A percentile compares a stretch with the other conserved stretches of the same genome.
Evolutionary conservation across 2,113 vertebrate genomes (phyloP).

Genomic region (Oxygymnocypris stewartii): DNA sequence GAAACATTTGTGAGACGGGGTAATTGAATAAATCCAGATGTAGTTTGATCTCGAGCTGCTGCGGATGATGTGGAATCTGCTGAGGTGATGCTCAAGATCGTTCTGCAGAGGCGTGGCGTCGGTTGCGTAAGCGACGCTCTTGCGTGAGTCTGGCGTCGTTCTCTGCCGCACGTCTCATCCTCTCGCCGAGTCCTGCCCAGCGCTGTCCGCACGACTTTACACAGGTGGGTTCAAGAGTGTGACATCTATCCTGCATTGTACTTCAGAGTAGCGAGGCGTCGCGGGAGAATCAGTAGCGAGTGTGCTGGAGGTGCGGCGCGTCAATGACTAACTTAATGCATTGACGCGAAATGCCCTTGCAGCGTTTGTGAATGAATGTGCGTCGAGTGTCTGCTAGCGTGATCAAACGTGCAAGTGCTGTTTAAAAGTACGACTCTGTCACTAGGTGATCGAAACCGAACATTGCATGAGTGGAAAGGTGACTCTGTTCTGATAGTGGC

Average conservation of each 20-base stretch:
- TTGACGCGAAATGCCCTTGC: not conserved
- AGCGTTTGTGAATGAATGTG: not conserved
- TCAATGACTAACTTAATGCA: not conserved
- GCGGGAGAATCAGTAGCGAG: not conserved
- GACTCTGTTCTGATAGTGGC: not conserved
- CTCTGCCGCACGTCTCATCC: not conserved
- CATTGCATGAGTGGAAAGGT: not conserved
- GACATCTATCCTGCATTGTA: not conserved
- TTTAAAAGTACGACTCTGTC: not conserved
- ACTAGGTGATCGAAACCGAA: too few species aligned
- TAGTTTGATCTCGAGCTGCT: not conserved
- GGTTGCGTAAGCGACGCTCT: not conserved
- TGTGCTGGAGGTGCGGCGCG: not conserved
- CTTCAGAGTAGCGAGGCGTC: not conserved
- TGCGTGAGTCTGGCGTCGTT: not conserved
- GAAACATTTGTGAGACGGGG: too few species aligned
- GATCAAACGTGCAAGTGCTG: not conserved
- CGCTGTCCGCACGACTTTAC: constrained; percentile 2
- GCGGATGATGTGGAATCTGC: not conserved
- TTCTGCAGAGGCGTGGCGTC: not conserved
- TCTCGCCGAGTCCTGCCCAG: not conserved
- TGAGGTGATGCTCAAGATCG: not conserved
- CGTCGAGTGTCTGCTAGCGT: not conserved
- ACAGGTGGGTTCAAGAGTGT: not conserved
- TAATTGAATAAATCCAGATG: too few species aligned